Conservation (phyloP, 2,113 vertebrate genomes). For the Takifugu flavidus region DNA sequence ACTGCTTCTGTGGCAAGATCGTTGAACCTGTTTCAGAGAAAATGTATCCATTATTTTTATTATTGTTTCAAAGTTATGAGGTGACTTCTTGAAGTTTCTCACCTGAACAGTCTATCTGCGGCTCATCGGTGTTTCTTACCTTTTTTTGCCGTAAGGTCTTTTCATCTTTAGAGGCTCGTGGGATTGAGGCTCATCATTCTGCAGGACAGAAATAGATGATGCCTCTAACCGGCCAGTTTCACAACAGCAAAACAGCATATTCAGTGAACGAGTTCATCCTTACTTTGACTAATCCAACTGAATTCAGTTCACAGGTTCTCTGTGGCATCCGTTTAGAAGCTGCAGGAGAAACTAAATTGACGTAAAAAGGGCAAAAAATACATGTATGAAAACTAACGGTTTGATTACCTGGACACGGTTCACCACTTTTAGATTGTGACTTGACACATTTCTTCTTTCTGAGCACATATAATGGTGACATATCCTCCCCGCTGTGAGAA, state of each 20-base stretch:
- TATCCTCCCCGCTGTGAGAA: conserved; percentile 35
- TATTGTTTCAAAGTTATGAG: neutral
- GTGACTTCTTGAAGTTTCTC: neutral
- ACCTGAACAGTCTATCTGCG: no score
- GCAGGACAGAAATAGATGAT: conserved; percentile 25
- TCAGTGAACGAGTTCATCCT: neutral
- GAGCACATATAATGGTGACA: conserved; percentile 65
- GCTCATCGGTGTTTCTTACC: conserved; percentile 53
- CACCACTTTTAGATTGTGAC: conserved; percentile 52
- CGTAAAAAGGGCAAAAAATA: neutral
- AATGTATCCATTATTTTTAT: neutral
- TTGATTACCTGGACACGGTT: conserved; percentile 48
- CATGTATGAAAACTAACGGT: no score
- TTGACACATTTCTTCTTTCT: conserved; percentile 68
- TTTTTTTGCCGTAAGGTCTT: conserved; percentile 61
- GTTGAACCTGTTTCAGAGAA: conserved; percentile 58
- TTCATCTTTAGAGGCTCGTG: conserved; percentile 62
- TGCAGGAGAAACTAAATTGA: conserved; percentile 5
- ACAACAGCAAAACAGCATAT: neutral
- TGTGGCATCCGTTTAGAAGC: conserved; percentile 50
- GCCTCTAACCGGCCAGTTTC: neutral
- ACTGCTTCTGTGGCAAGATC: conserved; percentile 60
- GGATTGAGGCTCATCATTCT: conserved; percentile 53
- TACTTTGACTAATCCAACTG: conserved; percentile 41
- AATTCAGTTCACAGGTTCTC: conserved; percentile 30